Evolutionary conservation across 1,140 invertebrate genomes (phyloP), one percentile per base, ranked within the genome.

Genomic region (Drosophila persimilis): DNA sequence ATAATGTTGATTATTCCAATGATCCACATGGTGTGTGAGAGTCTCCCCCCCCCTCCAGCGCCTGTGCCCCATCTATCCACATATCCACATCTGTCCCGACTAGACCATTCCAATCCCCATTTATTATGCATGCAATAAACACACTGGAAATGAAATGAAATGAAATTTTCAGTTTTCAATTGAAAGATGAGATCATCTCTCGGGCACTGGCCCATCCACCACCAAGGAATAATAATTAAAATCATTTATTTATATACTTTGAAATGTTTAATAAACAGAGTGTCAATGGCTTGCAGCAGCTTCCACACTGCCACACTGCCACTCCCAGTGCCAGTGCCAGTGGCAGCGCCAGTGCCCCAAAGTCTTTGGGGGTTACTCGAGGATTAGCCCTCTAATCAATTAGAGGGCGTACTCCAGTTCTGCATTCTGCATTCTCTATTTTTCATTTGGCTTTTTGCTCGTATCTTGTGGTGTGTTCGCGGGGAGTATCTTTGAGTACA

Each of bases 61-160:
- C 39, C 26, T 3, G 6, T 20, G 11, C 26, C 56, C 11, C 8
- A 41, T 24, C 13, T 31, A 26, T 26, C 24, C 24, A 4, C 24
- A 26, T 22, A 17, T 31, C 3, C 48, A 46, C 55, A 74, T 57
- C 53, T 74, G 61, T 58, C 50, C 56, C 45, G 61, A 73, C 66
- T 83, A 59, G 76, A 64, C 59, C 61, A 88, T 85, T 39, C 35
- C 35, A 9, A 0, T 35, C 9, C 31, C 31, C 31, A 39, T 39
- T 83, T 85, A 78, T 85, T 88, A 85, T 80, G 81, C 83, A 88
- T 78, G 70, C 77, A 86, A 88, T 85, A 85, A 85, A 81, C 83
- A 81, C 29, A 31, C 31, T 29, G 29, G 29, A 35, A 35, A 9
- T 35, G 56, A 80, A 75, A 9, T 35, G 56, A 80, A 75, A 80